Evolutionary conservation across 2,797 vertebrate genomes (phyloP).

Genomic region (Cirrhinus mrigala): DNA sequence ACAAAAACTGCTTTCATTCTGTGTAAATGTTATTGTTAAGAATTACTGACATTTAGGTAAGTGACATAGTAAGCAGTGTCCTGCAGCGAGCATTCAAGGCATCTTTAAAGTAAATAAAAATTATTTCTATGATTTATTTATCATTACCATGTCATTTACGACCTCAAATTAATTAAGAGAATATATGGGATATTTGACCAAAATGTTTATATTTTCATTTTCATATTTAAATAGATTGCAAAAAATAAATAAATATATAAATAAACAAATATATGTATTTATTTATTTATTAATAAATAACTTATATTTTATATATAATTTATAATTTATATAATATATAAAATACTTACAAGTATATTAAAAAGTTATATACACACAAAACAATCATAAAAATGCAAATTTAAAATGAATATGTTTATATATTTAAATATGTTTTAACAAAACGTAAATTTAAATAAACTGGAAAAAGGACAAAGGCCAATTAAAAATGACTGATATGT

Average conservation of each 20-base stretch:
- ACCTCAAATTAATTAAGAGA: not conserved
- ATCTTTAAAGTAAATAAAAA: not conserved
- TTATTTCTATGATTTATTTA: not conserved
- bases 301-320: too few species aligned
- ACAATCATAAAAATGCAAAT: too few species aligned
- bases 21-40: not conserved
- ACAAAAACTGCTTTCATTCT: not conserved
- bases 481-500: not conserved
- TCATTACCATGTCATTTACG: not conserved
- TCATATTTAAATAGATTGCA: not conserved
- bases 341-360: too few species aligned
- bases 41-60: not conserved
- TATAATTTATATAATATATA: too few species aligned
- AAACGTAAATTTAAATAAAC: not conserved
- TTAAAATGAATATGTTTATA: too few species aligned
- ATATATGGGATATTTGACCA: not conserved
- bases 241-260: not conserved
- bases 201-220: too few species aligned
- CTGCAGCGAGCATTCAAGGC: not conserved
- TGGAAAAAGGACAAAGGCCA: not conserved
- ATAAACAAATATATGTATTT: too few species aligned
- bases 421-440: not conserved
- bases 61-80: not conserved
- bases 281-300: too few species aligned
- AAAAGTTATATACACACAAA: too few species aligned